phyloP scores from a whole-genome alignment of 2,797 vertebrate species.

The Melanotaenia nigrans region DNA sequence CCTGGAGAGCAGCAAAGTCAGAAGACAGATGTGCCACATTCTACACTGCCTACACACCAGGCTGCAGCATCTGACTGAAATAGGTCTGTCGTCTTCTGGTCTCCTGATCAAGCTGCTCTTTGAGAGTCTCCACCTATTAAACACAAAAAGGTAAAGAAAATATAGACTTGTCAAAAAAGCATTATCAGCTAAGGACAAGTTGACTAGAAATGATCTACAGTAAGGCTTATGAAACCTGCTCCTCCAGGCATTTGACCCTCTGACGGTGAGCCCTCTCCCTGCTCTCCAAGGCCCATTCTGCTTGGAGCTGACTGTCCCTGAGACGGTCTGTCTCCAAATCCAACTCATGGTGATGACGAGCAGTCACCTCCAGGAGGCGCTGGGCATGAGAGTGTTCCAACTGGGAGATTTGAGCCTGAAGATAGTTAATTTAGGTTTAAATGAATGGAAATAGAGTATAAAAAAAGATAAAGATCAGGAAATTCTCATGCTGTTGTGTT shows the following conservation, averaged over 20 bases:
- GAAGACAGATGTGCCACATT: slow-evolving; percentile 55
- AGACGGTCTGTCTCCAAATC: slow-evolving; percentile 75
- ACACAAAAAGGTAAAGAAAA: slow-evolving; percentile 1
- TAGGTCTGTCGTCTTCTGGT: slow-evolving; percentile 66
- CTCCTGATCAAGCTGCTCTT: slow-evolving; percentile 84
- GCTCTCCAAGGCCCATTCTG: slow-evolving; percentile 72
- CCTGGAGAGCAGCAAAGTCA: slow-evolving; percentile 52
- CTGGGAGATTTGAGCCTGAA: slow-evolving; percentile 78
- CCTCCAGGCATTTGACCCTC: slow-evolving; percentile 79
- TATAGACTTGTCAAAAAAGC: neutral
- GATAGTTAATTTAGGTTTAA: slow-evolving; percentile 37
- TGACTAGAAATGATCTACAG: neutral
- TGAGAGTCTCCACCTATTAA: slow-evolving; percentile 79
- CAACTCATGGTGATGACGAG: slow-evolving; percentile 79
- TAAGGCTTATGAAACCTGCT: slow-evolving; percentile 74
- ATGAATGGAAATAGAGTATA: slow-evolving; percentile 4
- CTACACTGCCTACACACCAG: slow-evolving; percentile 63
- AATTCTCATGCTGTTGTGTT: neutral
- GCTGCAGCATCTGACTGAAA: slow-evolving; percentile 72
- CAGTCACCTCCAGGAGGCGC: slow-evolving; percentile 79
- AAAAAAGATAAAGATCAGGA: neutral
- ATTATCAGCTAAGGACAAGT: neutral
- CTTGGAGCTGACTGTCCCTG: slow-evolving; percentile 75
- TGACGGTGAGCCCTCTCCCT: slow-evolving; percentile 77
- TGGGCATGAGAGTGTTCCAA: slow-evolving; percentile 79